A percentile compares a stretch with the other conserved stretches of the same genome.
Evolutionary conservation across 2,888 invertebrate species (phyloP).

Genomic region (Eupithecia vulgata): DNA sequence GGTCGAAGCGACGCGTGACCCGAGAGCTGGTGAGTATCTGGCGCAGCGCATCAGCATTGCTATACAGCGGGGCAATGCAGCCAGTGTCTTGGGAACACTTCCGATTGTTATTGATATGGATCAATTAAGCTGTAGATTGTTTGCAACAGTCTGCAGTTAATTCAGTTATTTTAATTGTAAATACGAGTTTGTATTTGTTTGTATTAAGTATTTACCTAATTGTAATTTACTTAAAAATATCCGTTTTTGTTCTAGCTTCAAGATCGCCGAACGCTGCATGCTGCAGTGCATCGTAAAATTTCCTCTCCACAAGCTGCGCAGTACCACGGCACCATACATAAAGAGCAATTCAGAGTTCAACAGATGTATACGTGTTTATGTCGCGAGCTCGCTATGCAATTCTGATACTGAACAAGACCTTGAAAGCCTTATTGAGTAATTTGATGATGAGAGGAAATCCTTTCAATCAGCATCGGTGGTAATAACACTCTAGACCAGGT

Average conservation of each 20-base stretch:
- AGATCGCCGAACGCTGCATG: slow-evolving; percentile 75
- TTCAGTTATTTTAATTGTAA: no score
- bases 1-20: no score
- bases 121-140: no score
- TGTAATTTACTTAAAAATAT: not conserved
- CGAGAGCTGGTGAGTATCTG: no score
- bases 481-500: not conserved
- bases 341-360: slow-evolving; percentile 62
- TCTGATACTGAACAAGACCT: slow-evolving; percentile 46
- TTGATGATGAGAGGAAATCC: not conserved
- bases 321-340: slow-evolving; percentile 62
- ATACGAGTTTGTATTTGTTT: no score
- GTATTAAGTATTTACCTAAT: no score
- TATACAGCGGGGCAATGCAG: no score
- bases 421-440: slow-evolving; percentile 61
- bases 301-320: slow-evolving; percentile 69
- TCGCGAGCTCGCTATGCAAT: slow-evolving; percentile 49
- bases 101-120: no score
- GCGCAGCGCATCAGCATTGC: no score
- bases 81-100: no score
- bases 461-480: not conserved
- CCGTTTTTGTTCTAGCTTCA: slow-evolving; percentile 60
- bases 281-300: slow-evolving; percentile 68
- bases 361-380: slow-evolving; percentile 66
- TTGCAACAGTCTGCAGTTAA: no score